A percentile compares a stretch with the other conserved stretches of the same genome.
Conservation (phyloP, 2,888 invertebrate species). For the Drosophila emarginata region DNA sequence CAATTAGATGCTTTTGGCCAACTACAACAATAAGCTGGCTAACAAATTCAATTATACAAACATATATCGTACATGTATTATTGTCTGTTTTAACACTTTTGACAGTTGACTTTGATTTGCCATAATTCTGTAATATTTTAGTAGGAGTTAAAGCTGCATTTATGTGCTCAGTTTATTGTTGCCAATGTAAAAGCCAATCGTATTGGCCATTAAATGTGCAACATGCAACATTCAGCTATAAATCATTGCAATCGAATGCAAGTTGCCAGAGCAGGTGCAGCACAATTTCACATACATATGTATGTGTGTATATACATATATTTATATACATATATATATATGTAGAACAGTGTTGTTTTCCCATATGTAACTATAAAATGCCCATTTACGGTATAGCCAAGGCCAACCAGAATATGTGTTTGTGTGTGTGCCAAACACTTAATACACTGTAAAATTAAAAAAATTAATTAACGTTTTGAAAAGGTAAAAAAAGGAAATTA, state of each 20-base stretch:
- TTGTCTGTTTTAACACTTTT: neutral
- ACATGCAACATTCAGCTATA: constrained; percentile 52
- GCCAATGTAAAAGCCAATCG: constrained; percentile 26
- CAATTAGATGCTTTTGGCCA: constrained; percentile 28
- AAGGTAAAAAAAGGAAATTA: too few species aligned
- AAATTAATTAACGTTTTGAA: too few species aligned
- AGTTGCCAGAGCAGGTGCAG: constrained; percentile 33
- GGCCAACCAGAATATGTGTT: neutral
- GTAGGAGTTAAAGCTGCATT: constrained; percentile 23
- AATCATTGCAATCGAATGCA: constrained; percentile 53
- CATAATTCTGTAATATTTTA: constrained; percentile 34
- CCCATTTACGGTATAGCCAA: constrained; percentile 26
- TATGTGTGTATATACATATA: neutral
- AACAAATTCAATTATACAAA: neutral
- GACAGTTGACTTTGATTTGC: constrained; percentile 36
- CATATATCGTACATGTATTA: neutral
- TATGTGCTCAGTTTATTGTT: constrained; percentile 29
- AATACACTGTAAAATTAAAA: constrained; percentile 22
- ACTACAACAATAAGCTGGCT: neutral
- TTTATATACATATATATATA: neutral
- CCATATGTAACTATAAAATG: constrained; percentile 10
- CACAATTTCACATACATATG: constrained; percentile 4
- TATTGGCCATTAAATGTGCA: constrained; percentile 52
- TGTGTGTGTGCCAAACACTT: constrained; percentile 5
- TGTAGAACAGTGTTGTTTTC: neutral